Base-by-base conservation (phyloP, 2,888 invertebrate species). In the Andrena flavipes region DNA sequence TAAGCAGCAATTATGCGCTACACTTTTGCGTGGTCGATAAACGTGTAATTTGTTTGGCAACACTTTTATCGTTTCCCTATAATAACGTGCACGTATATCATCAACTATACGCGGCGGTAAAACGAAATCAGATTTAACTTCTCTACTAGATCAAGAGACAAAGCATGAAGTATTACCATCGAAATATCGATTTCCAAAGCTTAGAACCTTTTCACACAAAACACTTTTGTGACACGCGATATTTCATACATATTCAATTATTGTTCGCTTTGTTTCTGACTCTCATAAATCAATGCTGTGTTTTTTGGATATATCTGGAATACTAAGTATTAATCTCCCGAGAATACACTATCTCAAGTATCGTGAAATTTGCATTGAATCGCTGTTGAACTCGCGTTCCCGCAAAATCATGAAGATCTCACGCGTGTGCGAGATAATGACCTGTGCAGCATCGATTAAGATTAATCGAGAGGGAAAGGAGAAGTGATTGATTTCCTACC, bases 401-500 rank as follows among this genome's bases (percentile, higher is more conserved):
- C 42, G 42, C 4, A 42, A 5, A 42, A 42, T 42, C 42, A 42
- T 42, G 16, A 42, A 42, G 42, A 42, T 1, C 4, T 42, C 42
- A 42, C 42, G 42, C 16, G 13, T 5, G 16, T 1, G 42, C 42
- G 42, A 42, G 42, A 42, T 13, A 4, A 42, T 42, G 42, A 42
- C 4, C 0, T 16, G 16, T 16, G 13, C 42, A 42, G 13, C 16
- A 16, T 16, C 42, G 16, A 42, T 42, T 42, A 16, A 16, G 42
- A 42, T 42, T 16, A 42, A 42, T 16, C 16, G 16, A 42, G 42
- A 13, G 42, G 42, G 13, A 56, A 23, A 23, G 23, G 56, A 20
- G 13, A 26, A 56, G 10, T 56, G 56, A 56, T 26, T 56, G 56
- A 8, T 56, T 48, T 76, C 91, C 88, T 83, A 92, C 93, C 93